Percentiles rank a stretch among this genome's conserved stretches.
phyloP scores from a whole-genome alignment of 2,888 invertebrate genomes.

The Tachystola acroxantha region DNA sequence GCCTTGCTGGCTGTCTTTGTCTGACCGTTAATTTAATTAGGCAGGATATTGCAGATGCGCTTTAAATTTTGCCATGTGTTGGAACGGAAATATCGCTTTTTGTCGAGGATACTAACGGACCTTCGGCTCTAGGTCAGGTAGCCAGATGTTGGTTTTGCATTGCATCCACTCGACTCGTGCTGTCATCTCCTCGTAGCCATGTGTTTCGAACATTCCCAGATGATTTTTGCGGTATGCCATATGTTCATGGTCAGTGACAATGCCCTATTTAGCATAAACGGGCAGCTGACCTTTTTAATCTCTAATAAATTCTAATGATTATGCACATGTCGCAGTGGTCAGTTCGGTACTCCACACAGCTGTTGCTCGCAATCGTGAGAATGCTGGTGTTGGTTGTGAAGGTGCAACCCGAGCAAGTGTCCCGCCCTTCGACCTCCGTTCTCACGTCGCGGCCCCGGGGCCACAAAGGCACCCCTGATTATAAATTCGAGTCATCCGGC shows the following conservation, averaged over 20 bases:
- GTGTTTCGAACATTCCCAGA: conserved; percentile 40
- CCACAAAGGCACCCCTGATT: conserved; percentile 63
- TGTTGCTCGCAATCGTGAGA: conserved; percentile 65
- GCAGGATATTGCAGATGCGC: conserved; percentile 57
- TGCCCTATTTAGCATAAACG: conserved; percentile 49
- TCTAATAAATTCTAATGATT: conserved; percentile 70
- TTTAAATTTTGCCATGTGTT: conserved; percentile 51
- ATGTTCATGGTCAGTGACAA: conserved; percentile 48
- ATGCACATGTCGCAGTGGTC: conserved; percentile 55
- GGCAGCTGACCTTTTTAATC: conserved; percentile 60
- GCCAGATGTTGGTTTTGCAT: conserved; percentile 48
- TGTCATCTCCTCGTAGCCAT: background rate
- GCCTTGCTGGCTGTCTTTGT: conserved; percentile 29
- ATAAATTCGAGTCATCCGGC: conserved; percentile 65
- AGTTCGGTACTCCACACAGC: conserved; percentile 50
- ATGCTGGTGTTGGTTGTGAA: conserved; percentile 44
- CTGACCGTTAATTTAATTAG: conserved; percentile 42
- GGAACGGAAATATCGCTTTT: conserved; percentile 59
- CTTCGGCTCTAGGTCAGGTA: conserved; percentile 55
- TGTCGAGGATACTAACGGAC: conserved; percentile 55
- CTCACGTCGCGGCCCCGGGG: conserved; percentile 48
- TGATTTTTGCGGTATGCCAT: conserved; percentile 30
- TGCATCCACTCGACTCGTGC: conserved; percentile 29
- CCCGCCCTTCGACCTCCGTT: conserved; percentile 62
- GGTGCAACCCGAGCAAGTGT: conserved; percentile 71